Base-by-base conservation (phyloP, 64 coral and sea anemone genomes). In the Catalaphyllia jardinei region DNA sequence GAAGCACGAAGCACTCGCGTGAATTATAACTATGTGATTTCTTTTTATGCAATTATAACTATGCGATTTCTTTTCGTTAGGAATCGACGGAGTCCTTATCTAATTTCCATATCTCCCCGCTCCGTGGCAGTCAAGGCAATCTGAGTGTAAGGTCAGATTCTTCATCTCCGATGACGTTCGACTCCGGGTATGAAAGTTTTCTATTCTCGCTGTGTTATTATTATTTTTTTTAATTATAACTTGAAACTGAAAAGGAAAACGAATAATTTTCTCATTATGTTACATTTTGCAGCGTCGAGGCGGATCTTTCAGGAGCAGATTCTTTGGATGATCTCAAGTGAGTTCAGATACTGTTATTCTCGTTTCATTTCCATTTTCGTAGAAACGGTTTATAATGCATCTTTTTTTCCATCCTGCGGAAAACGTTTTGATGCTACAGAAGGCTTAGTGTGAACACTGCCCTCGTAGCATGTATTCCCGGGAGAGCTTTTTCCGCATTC, bases 111-210 rank as follows among this genome's bases (percentile, higher is more conserved):
- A 82, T 89, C 22, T 90, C 67, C 31, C 92, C 87, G 31, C 75
- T 96, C 60, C 95, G 94, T 77, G 91, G 91, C 31, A 96, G 94
- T 57, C 94, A 96, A 31, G 94, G 94, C 27, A 91, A 96, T 82
- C 87, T 96, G 10, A 96, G 94, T 31, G 67, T 84, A 60, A 79
- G 88, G 49, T 96, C 94, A 9, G 94, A 96, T 62, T 71, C 87
- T 10, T 93, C 94, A 10, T 93, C 94, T 65, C 94, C 92, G 24
- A 74, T 96, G 74, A 96, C 94, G 19, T 64, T 96, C 10, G 94
- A 96, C 60, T 96, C 94, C 2, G 94, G 94, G 94, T 96, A 49
- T 27, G 90, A 28, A 29, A 39, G 62, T 31, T 1, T 74, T 73
- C 31, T 4, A 14, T 88, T 4, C 52, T 9, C 13, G 29, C 46